Conservation (phyloP, 2,113 vertebrate genomes). For the Mesembrinibis cayennensis region DNA sequence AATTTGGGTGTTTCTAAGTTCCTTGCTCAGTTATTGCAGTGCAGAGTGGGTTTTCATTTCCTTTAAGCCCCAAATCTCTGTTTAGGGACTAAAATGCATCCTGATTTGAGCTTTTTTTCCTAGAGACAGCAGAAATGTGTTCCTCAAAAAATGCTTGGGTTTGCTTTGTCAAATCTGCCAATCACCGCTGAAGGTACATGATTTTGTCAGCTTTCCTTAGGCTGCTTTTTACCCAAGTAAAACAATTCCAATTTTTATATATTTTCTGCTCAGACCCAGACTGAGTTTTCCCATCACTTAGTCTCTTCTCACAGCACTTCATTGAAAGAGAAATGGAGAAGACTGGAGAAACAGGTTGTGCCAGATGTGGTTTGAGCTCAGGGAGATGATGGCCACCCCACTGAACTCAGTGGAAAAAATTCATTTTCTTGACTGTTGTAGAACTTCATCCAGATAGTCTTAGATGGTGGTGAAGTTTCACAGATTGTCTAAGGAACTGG, state of each 20-base stretch:
- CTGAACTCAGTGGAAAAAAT: not conserved
- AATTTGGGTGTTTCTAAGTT: not conserved
- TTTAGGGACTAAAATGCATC: not conserved
- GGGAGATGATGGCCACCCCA: not conserved
- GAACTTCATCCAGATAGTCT: not conserved
- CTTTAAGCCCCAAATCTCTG: not conserved
- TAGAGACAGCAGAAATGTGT: not conserved
- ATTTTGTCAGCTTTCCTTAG: not conserved
- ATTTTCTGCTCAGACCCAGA: not conserved
- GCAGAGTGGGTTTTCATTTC: not conserved
- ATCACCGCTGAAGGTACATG: not conserved
- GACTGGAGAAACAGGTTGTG: not conserved
- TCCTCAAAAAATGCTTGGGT: not conserved
- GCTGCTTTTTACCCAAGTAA: not conserved
- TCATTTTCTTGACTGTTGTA: not conserved
- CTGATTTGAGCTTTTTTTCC: not conserved
- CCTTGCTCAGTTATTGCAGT: not conserved
- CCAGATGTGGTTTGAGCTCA: not conserved
- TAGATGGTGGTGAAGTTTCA: not conserved
- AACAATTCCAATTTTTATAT: not conserved
- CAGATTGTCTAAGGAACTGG: not conserved
- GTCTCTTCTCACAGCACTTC: not conserved
- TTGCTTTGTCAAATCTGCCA: not conserved
- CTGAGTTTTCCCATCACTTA: not conserved
- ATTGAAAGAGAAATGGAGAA: not conserved